A percentile compares a stretch with the other conserved stretches of the same genome.
phyloP scores from a whole-genome alignment of 2,797 vertebrate genomes.

The Caiman crocodilus region DNA sequence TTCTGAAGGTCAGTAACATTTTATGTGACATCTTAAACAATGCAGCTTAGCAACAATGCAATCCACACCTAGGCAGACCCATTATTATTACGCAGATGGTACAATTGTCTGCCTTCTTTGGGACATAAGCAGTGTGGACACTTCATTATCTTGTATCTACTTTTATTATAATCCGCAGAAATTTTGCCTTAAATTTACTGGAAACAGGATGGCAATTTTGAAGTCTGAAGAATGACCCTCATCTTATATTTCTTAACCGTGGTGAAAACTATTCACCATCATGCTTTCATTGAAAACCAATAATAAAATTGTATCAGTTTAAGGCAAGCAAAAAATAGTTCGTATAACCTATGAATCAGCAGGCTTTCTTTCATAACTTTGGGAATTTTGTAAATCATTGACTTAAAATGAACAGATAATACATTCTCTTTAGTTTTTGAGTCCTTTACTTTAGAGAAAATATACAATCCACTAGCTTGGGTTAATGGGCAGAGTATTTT shows the following conservation, averaged over 20 bases:
- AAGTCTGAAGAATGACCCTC: background rate
- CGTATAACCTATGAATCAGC: background rate
- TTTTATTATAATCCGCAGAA: background rate
- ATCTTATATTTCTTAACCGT: background rate
- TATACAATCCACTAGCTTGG: background rate
- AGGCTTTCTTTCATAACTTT: background rate
- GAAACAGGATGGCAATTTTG: background rate
- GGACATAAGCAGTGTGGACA: fast-evolving
- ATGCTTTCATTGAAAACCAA: background rate
- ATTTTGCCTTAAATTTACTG: background rate
- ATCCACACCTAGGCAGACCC: background rate
- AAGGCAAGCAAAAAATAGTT: background rate
- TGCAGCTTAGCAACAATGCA: too few species aligned
- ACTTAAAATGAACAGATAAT: background rate
- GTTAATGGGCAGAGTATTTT: background rate
- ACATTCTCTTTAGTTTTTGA: background rate
- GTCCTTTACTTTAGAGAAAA: background rate
- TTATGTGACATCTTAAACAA: conserved; percentile 16
- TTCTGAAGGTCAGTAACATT: conserved; percentile 13
- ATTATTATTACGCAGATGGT: background rate
- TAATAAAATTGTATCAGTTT: background rate
- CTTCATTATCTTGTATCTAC: background rate
- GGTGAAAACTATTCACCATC: background rate
- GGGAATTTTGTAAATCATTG: background rate
- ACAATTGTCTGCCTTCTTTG: background rate